phyloP scores from a whole-genome alignment of 1,140 invertebrate species.

The Heliconius eleuchia region DNA sequence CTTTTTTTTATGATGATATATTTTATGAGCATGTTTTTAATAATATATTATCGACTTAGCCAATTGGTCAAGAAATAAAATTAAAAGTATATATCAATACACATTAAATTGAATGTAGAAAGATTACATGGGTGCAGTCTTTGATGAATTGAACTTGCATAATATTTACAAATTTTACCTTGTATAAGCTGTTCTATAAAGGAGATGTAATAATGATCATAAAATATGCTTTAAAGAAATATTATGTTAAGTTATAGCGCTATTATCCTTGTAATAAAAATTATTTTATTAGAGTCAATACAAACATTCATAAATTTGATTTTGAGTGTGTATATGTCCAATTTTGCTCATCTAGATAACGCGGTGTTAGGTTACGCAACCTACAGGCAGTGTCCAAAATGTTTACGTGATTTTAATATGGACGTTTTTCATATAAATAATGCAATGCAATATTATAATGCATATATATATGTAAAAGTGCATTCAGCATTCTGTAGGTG shows the following conservation, averaged over 20 bases:
- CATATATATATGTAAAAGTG: not conserved
- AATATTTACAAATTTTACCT: constrained; percentile 5
- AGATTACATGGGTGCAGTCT: not conserved
- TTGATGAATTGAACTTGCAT: not conserved
- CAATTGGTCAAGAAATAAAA: too few relatives aligned
- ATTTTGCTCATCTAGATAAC: not conserved
- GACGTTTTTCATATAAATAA: too few relatives aligned
- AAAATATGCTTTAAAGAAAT: not conserved
- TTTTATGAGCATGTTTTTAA: too few relatives aligned
- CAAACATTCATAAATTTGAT: too few relatives aligned
- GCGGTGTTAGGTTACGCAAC: not conserved
- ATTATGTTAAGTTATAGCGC: too few relatives aligned
- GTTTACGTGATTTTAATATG: too few relatives aligned
- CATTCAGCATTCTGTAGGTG: not conserved
- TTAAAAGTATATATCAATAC: not conserved
- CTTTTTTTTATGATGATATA: too few relatives aligned
- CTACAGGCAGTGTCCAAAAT: not conserved
- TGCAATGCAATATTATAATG: too few relatives aligned
- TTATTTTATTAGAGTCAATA: too few relatives aligned
- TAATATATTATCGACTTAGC: too few relatives aligned
- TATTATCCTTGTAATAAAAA: too few relatives aligned
- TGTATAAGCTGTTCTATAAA: not conserved
- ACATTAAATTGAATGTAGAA: not conserved
- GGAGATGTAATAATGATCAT: not conserved
- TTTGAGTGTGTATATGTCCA: too few relatives aligned